phyloP scores from a whole-genome alignment of 2,888 invertebrate genomes.

The Euplagia quadripunctaria region DNA sequence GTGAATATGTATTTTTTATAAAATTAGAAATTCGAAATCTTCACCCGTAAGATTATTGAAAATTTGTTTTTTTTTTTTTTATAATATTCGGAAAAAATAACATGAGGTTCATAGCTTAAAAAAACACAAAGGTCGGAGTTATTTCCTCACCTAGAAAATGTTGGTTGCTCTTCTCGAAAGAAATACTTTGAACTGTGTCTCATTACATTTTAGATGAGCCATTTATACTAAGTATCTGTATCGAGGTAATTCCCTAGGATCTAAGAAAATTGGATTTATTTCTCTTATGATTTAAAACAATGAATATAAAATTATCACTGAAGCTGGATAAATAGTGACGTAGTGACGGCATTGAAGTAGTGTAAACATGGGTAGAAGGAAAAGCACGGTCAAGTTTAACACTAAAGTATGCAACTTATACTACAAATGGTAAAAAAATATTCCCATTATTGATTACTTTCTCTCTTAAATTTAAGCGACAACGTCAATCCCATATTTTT shows the following conservation, averaged over 20 bases:
- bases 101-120: too few relatives aligned
- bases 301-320: neutral
- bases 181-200: slow-evolving; percentile 28
- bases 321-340: slow-evolving; percentile 35
- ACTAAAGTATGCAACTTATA: neutral
- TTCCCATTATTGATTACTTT: too few relatives aligned
- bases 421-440: too few relatives aligned
- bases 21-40: too few relatives aligned
- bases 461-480: too few relatives aligned
- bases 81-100: neutral
- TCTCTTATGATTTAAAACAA: neutral
- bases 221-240: slow-evolving; percentile 31
- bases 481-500: too few relatives aligned
- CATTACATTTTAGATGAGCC: neutral
- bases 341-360: too few relatives aligned
- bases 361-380: neutral
- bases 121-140: neutral
- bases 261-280: slow-evolving; percentile 17
- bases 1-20: too few relatives aligned
- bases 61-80: neutral
- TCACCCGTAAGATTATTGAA: too few relatives aligned
- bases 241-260: slow-evolving; percentile 37
- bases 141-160: slow-evolving; percentile 17
- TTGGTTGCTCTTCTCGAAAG: slow-evolving; percentile 12
- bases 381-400: neutral